phyloP scores from a whole-genome alignment of 2,113 vertebrate genomes.

The Speoplatyrhinus poulsoni region DNA sequence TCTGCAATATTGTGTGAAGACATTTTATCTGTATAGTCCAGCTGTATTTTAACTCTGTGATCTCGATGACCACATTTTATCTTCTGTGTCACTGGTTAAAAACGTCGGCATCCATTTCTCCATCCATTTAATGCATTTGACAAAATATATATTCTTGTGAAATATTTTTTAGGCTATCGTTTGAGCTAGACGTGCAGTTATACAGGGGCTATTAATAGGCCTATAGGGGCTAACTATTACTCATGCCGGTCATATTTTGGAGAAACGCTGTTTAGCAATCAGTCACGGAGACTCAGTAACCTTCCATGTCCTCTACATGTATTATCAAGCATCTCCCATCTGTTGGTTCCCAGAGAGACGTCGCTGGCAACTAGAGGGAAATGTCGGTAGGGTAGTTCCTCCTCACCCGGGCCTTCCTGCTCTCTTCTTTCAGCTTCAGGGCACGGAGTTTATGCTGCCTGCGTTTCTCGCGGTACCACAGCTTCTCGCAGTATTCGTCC shows the following conservation, averaged over 20 bases:
- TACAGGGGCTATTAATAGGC: no score
- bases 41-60: no score
- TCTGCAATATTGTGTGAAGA: no score
- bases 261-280: slow-evolving; percentile 1
- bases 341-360: not conserved
- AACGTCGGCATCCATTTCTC: no score
- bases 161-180: no score
- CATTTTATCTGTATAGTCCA: no score
- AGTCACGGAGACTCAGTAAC: not conserved
- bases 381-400: slow-evolving; percentile 67
- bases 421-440: slow-evolving; percentile 81
- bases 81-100: no score
- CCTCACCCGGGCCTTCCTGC: slow-evolving; percentile 77
- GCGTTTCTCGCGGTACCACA: slow-evolving; percentile 80
- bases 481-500: slow-evolving; percentile 80
- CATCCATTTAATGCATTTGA: no score
- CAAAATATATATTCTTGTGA: no score
- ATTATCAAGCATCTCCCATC: slow-evolving; percentile 22
- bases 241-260: not conserved
- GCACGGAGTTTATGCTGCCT: slow-evolving; percentile 79
- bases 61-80: no score
- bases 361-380: slow-evolving; percentile 26
- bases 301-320: slow-evolving; percentile 14
- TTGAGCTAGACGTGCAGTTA: no score
- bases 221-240: no score